Evolutionary conservation across 1,140 invertebrate genomes (phyloP).

Genomic region (Pectinophora gossypiella): DNA sequence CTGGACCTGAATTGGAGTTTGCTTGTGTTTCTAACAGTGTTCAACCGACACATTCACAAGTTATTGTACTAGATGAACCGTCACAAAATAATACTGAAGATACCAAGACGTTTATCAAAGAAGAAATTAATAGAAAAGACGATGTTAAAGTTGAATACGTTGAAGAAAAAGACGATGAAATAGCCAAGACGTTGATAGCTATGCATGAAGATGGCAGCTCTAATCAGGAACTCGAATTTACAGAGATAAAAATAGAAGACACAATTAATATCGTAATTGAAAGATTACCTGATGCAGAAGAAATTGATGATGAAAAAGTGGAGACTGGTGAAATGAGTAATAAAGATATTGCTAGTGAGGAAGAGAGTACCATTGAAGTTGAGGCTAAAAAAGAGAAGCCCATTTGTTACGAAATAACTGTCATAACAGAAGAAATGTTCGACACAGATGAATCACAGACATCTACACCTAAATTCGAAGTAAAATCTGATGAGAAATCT

Average conservation of each 20-base stretch:
- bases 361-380: constrained; percentile 22
- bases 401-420: no score
- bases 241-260: background rate
- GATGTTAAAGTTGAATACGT: background rate
- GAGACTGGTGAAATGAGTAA: constrained; percentile 16
- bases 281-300: background rate
- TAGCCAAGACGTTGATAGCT: background rate
- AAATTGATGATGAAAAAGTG: no score
- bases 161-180: background rate
- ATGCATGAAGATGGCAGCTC: background rate
- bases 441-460: no score
- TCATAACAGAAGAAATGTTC: constrained; percentile 7
- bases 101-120: constrained; percentile 1
- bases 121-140: constrained; percentile 2
- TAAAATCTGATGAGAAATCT: no score
- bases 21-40: constrained; percentile 46
- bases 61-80: background rate
- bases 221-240: background rate
- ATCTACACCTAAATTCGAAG: no score
- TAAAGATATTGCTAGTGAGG: constrained; percentile 41
- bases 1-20: constrained; percentile 69
- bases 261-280: background rate
- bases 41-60: background rate
- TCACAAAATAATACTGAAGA: background rate
- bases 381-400: no score